These are phyloP conservation scores for Cyprinus carpio DNA, from an alignment of 2,113 vertebrate species.

Conservation along the genomic window DNA sequence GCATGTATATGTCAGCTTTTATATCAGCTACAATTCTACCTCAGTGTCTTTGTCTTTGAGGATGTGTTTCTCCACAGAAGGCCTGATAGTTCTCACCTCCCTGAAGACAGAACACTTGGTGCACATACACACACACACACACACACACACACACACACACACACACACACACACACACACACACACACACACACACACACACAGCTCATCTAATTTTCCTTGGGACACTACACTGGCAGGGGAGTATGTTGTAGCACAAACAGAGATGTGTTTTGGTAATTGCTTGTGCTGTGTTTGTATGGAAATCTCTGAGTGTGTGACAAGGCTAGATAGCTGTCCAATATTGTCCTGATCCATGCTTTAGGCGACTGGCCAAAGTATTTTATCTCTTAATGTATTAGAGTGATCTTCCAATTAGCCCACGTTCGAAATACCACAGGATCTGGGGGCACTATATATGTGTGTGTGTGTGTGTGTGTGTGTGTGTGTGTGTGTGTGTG, in stretches of 20 bases:
- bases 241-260: conserved; percentile 88
- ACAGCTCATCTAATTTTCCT: conserved; percentile 74
- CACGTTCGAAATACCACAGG: conserved; percentile 97
- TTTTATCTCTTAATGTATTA: conserved; percentile 99
- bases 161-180: conserved; percentile 49
- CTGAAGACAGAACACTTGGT: conserved; percentile 63
- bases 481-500: conserved; percentile 52
- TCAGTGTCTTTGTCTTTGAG: conserved; percentile 76
- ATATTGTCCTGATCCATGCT: conserved; percentile 97
- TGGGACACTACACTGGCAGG: conserved; percentile 74
- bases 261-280: conserved; percentile 96
- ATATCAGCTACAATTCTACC: conserved; percentile 71
- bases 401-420: conserved; percentile 99
- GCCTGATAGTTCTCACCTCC: conserved; percentile 59
- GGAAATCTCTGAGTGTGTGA: conserved; percentile 99
- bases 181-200: conserved; percentile 34
- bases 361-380: conserved; percentile 99
- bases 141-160: conserved; percentile 51
- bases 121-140: conserved; percentile 45
- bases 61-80: conserved; percentile 59
- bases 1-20: conserved; percentile 69
- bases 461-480: conserved; percentile 50
- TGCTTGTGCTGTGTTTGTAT: conserved; percentile 98
- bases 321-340: conserved; percentile 99
- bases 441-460: conserved; percentile 84